Evolutionary conservation across 2,888 invertebrate species (phyloP).

Genomic region (Archips xylosteana): DNA sequence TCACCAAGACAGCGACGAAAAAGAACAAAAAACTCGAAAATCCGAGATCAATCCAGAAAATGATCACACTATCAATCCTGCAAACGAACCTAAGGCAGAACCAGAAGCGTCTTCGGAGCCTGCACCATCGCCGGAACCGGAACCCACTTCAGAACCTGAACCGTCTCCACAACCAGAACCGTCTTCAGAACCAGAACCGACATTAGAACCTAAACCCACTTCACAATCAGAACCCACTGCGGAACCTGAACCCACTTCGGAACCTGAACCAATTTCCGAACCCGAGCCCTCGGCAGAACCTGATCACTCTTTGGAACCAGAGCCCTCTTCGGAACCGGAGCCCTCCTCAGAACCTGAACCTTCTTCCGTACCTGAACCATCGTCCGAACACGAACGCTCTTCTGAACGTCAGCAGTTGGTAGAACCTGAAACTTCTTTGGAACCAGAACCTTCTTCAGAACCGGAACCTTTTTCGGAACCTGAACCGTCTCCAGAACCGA

Average conservation of each 20-base stretch:
- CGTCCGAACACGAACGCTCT: conserved; percentile 51
- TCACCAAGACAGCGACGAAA: conserved; percentile 51
- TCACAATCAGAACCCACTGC: conserved; percentile 46
- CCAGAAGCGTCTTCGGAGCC: conserved; percentile 41
- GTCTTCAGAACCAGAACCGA: conserved; percentile 51
- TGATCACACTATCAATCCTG: conserved; percentile 44
- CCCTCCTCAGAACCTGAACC: conserved; percentile 40
- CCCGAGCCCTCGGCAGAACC: conserved; percentile 49
- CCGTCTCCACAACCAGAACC: conserved; percentile 55
- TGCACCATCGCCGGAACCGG: conserved; percentile 46
- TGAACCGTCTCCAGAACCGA: conserved; percentile 62
- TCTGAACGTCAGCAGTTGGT: conserved; percentile 33
- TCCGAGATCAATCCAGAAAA: conserved; percentile 43
- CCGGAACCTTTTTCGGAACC: conserved; percentile 64
- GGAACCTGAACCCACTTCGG: conserved; percentile 51
- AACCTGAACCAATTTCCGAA: conserved; percentile 50
- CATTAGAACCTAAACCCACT: conserved; percentile 49
- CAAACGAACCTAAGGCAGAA: conserved; percentile 54
- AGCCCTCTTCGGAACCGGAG: conserved; percentile 36
- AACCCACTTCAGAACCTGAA: conserved; percentile 52
- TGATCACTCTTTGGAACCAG: conserved; percentile 46
- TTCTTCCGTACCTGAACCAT: conserved; percentile 50
- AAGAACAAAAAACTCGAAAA: conserved; percentile 51
- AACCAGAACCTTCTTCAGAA: conserved; percentile 47
- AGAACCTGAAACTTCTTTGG: conserved; percentile 30